phyloP scores from a whole-genome alignment of 1,140 invertebrate genomes.

The Yoshiicerus persimilis region DNA sequence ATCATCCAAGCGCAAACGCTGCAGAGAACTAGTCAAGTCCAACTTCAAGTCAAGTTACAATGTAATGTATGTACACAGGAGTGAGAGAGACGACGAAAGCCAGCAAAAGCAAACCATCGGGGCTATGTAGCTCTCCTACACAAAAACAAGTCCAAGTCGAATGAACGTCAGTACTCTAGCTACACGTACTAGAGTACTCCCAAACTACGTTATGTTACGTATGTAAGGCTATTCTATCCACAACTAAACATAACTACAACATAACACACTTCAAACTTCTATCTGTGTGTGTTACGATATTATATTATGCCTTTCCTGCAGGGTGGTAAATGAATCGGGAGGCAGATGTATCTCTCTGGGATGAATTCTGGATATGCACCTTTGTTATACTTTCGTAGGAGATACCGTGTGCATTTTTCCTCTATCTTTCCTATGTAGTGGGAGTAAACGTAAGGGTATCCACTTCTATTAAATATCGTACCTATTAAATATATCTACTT shows the following conservation, averaged over 20 bases:
- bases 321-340: constrained; percentile 48
- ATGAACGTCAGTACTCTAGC: background rate
- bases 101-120: background rate
- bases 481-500: no score
- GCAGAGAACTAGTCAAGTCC: constrained; percentile 6
- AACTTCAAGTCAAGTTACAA: background rate
- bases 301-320: constrained; percentile 28
- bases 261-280: background rate
- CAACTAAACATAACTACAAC: background rate
- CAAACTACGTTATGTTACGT: background rate
- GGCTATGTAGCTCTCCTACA: background rate
- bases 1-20: constrained; percentile 42
- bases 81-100: background rate
- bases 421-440: background rate
- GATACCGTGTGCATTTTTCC: background rate
- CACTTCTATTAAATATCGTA: no score
- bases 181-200: background rate
- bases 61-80: background rate
- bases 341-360: constrained; percentile 40
- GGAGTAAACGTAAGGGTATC: background rate
- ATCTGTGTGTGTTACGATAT: background rate
- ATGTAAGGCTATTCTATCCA: background rate
- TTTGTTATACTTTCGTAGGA: background rate
- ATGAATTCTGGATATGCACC: background rate
- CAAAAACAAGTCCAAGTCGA: background rate